Base-by-base conservation (phyloP, 2,888 invertebrate genomes). In the Galeruca laticollis region DNA sequence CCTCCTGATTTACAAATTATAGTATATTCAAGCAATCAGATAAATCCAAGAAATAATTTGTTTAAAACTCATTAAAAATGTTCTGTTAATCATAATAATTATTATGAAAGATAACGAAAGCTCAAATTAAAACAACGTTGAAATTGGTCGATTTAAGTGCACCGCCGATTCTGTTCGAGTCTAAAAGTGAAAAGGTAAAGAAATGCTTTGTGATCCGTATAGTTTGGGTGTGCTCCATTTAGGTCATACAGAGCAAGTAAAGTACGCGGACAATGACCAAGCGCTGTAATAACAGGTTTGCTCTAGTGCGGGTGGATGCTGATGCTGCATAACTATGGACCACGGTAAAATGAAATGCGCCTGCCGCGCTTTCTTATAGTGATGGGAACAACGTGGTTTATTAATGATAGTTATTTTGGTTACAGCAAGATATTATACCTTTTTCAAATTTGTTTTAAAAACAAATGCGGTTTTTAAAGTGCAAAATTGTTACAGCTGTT, bases 171-270 rank as follows among this genome's bases (percentile, higher is more conserved):
- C 31, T 15, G 35, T 57, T 35, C 69, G 63, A 64, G 52, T 57
- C 67, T 67, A 70, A 70, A 70, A 70, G 70, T 70, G 70, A 70
- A 70, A 70, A 70, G 62, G 59, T 62, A 57, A 35, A 31, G 54
- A 54, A 54, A 54, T 26, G 65, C 62, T 68, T 78, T 76, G 76
- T 78, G 77, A 77, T 74, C 74, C 73, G 75, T 57, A 62, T 74
- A 77, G 81, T 82, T 82, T 82, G 79, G 81, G 80, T 79, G 80
- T 82, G 82, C 81, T 82, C 82, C 82, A 82, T 82, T 82, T 82
- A 82, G 82, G 82, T 82, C 82, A 82, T 78, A 79, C 79, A 73
- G 76, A 81, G 80, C 82, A 81, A 82, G 82, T 82, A 82, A 82
- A 77, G 82, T 82, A 75, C 81, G 80, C 82, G 83, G 81, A 81